A percentile compares a stretch with the other conserved stretches of the same genome.
phyloP scores from a whole-genome alignment of 1,140 invertebrate genomes.

The Dolichoris vasculosae region DNA sequence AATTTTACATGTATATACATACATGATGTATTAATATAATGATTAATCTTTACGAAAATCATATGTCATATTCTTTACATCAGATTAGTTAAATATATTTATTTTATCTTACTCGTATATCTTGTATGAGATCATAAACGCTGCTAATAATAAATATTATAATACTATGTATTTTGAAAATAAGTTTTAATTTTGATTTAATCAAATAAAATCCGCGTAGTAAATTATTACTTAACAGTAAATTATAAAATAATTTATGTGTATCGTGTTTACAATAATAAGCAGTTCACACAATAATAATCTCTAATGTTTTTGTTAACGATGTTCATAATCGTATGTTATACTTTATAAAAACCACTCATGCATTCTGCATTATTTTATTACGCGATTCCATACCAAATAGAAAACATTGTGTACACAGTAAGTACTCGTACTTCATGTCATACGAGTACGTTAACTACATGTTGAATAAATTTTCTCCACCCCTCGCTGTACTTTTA shows the following conservation, averaged over 20 bases:
- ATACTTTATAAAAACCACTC: neutral
- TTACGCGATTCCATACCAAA: neutral
- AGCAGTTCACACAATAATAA: neutral
- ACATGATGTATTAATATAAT: too few species aligned
- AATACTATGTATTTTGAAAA: neutral
- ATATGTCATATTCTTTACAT: too few species aligned
- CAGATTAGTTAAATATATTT: too few species aligned
- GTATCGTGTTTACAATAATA: neutral
- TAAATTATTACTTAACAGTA: neutral
- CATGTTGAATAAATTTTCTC: conserved; percentile 37
- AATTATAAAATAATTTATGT: neutral
- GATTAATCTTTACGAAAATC: too few species aligned
- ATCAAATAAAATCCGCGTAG: neutral
- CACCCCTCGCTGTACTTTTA: conserved; percentile 28
- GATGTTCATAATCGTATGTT: neutral
- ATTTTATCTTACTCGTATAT: neutral
- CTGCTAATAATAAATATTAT: neutral
- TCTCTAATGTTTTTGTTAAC: neutral
- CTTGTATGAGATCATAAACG: neutral
- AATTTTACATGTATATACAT: too few species aligned
- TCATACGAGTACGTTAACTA: conserved; percentile 27
- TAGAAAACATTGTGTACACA: conserved; percentile 10
- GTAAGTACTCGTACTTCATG: neutral
- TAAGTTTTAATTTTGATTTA: neutral
- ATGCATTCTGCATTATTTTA: conserved; percentile 13